These are phyloP conservation scores for Sturnira hondurensis DNA, from an alignment of 2,113 vertebrate genomes.

Conservation along the genomic window DNA sequence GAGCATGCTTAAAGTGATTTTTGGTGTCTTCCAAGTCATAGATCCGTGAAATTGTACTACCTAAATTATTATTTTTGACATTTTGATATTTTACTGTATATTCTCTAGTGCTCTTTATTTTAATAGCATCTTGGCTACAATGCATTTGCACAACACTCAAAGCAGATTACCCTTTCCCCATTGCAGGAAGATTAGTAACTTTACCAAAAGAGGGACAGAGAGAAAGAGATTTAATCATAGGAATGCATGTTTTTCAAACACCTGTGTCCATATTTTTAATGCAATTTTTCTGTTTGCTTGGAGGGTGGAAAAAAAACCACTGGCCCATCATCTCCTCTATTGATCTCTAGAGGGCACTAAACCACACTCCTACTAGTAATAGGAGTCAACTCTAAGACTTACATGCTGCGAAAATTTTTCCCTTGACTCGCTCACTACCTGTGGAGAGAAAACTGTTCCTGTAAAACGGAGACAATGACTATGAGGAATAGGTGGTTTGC, in stretches of 20 bases:
- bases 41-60: not conserved
- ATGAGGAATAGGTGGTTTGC: not conserved
- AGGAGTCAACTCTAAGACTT: not conserved
- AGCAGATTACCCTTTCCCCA: not conserved
- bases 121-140: not conserved
- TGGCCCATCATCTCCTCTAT: not conserved
- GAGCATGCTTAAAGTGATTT: not conserved
- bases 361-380: not conserved
- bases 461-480: not conserved
- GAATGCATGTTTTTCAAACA: not conserved
- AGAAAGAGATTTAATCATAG: not conserved
- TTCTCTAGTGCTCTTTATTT: not conserved
- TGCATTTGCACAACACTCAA: not conserved
- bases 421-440: not conserved
- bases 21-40: conserved; percentile 20
- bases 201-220: not conserved
- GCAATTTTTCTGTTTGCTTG: not conserved
- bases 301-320: not conserved
- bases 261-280: not conserved
- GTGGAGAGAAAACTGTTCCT: not conserved
- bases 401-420: not conserved
- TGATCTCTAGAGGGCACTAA: conserved; percentile 60
- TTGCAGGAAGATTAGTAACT: not conserved
- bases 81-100: not conserved
- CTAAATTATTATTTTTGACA: not conserved